Evolutionary conservation across 1,140 invertebrate genomes (phyloP), one percentile per base, ranked within the genome.

Genomic region (Lordiphosa mommai): DNA sequence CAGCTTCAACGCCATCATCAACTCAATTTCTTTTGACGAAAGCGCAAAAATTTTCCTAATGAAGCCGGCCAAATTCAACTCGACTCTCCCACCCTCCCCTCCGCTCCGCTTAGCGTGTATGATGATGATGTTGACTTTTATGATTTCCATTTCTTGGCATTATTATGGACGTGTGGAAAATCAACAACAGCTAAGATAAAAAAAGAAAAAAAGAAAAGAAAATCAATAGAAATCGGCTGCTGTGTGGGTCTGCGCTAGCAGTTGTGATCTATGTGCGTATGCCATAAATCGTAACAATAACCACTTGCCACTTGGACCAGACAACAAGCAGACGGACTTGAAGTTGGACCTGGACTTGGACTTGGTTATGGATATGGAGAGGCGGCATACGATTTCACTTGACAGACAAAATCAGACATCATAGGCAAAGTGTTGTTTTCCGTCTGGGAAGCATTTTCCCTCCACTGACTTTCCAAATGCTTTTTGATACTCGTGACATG

Each of bases 261-360:
- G 32, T 44, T 47, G 43, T 61, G 71, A 82, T 84, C 58, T 58
- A 61, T 71, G 77, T 82, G 77, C 77, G 77, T 84, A 61, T 84
- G 55, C 79, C 79, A 82, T 82, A 84, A 82, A 84, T 85, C 63
- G 77, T 82, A 82, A 84, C 72, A 82, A 82, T 71, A 77, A 79
- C 50, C 52, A 51, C 66, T 68, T 61, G 66, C 66, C 76, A 82
- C 77, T 74, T 71, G 60, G 60, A 16, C 53, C 57, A 82, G 70
- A 82, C 76, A 74, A 59, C 56, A 43, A 37, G 41, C 65, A 79
- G 74, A 79, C 74, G 59, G 48, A 33, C 33, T 43, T 37, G 41
- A 17, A 43, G 38, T n/a, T 34, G 37, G 40, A 48, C 36, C 32
- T 51, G 53, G 46, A 56, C 36, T 50, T 40, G 41, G 30, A 30